Conservation (phyloP, 2,797 vertebrate genomes). For the Neomorphus geoffroyi region DNA sequence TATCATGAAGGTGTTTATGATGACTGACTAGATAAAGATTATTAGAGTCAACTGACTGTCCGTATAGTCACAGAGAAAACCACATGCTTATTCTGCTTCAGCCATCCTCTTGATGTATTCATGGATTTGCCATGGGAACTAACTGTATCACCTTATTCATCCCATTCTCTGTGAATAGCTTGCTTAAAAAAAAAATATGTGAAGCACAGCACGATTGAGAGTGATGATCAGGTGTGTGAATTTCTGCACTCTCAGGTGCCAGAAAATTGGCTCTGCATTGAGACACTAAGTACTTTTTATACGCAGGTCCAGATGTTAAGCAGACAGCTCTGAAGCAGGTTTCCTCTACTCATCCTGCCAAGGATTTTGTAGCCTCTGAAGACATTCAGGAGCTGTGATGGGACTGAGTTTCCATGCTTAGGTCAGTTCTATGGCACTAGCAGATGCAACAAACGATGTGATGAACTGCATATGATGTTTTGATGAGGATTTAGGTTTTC, state of each 20-base stretch:
- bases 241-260: constrained; percentile 16
- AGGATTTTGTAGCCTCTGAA: constrained; percentile 57
- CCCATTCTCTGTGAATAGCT: constrained; percentile 18
- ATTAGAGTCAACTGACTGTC: constrained; percentile 44
- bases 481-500: constrained; percentile 65
- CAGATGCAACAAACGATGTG: constrained; percentile 66
- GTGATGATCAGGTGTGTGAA: constrained; percentile 35
- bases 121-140: constrained; percentile 47
- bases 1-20: constrained; percentile 21
- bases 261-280: not conserved
- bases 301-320: constrained; percentile 35
- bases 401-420: constrained; percentile 70
- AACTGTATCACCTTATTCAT: constrained; percentile 46
- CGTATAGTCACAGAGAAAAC: constrained; percentile 38
- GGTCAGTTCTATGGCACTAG: constrained; percentile 57
- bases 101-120: constrained; percentile 49
- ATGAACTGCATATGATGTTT: constrained; percentile 60
- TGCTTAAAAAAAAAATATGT: not conserved
- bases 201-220: not conserved
- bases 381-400: constrained; percentile 65
- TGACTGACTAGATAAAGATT: constrained; percentile 35
- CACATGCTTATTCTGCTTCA: constrained; percentile 63
- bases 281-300: constrained; percentile 39
- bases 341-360: constrained; percentile 56
- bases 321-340: constrained; percentile 39